phyloP scores from a whole-genome alignment of 2,113 vertebrate genomes.

The Murina feae region DNA sequence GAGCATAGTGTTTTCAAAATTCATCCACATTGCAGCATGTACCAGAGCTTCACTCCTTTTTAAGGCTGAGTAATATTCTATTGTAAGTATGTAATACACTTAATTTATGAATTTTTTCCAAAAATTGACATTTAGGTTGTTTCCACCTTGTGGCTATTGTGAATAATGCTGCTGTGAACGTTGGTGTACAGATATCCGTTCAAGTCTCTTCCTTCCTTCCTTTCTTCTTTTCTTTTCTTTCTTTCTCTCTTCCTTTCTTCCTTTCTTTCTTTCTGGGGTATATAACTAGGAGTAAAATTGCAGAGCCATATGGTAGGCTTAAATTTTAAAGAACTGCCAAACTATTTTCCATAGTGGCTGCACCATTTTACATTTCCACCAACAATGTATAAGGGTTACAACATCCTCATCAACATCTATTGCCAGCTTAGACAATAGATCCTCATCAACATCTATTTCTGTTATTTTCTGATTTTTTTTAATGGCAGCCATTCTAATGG shows the following conservation, averaged over 20 bases:
- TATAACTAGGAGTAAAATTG: not conserved
- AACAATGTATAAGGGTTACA: not conserved
- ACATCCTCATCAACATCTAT: not conserved
- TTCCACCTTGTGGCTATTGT: not conserved
- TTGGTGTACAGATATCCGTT: not conserved
- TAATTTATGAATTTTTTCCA: not conserved
- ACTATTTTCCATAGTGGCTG: not conserved
- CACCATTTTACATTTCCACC: not conserved
- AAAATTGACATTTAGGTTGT: not conserved
- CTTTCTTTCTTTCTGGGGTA: accelerated
- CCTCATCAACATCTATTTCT: not conserved
- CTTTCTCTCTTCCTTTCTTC: accelerated
- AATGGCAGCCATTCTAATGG: not conserved
- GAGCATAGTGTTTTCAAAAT: not conserved
- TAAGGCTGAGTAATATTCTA: not conserved
- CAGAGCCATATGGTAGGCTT: not conserved
- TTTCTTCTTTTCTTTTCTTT: accelerated
- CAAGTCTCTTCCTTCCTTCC: not conserved
- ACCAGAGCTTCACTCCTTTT: not conserved
- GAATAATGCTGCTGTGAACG: not conserved
- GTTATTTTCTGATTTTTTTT: not conserved
- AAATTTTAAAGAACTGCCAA: not conserved
- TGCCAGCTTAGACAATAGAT: no score
- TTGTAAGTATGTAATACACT: not conserved
- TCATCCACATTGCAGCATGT: not conserved